Conservation (phyloP, 2,888 invertebrate species). For the Leistus spinibarbis region DNA sequence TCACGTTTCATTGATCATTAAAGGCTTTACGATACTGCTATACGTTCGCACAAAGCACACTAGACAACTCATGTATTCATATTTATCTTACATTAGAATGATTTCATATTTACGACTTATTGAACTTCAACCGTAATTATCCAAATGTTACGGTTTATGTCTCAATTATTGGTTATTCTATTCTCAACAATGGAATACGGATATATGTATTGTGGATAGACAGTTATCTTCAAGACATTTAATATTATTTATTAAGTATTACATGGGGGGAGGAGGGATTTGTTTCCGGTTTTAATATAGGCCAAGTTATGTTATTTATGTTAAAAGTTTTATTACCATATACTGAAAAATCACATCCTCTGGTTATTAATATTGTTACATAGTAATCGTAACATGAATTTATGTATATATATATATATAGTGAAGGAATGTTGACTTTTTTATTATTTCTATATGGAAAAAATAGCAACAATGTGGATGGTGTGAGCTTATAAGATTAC, state of each 20-base stretch:
- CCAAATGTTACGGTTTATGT: background rate
- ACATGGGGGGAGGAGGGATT: too few relatives aligned
- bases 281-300: too few relatives aligned
- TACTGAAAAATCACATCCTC: too few relatives aligned
- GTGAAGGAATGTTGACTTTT: too few relatives aligned
- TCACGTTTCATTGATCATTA: conserved; percentile 18
- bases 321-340: too few relatives aligned
- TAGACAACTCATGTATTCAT: background rate
- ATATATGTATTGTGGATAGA: too few relatives aligned
- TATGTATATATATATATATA: too few relatives aligned
- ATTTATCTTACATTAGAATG: background rate
- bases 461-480: background rate
- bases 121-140: background rate
- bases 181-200: background rate
- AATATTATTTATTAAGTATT: too few relatives aligned
- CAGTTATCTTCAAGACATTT: too few relatives aligned
- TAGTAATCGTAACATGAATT: too few relatives aligned
- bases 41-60: background rate
- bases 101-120: background rate
- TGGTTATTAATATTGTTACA: too few relatives aligned
- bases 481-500: background rate
- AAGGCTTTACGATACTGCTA: background rate
- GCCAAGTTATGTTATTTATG: too few relatives aligned
- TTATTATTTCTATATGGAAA: background rate
- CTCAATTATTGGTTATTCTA: background rate